A percentile compares a stretch with the other conserved stretches of the same genome.
Conservation (phyloP, 92 coral and sea anemone genomes). For the Porites rus region DNA sequence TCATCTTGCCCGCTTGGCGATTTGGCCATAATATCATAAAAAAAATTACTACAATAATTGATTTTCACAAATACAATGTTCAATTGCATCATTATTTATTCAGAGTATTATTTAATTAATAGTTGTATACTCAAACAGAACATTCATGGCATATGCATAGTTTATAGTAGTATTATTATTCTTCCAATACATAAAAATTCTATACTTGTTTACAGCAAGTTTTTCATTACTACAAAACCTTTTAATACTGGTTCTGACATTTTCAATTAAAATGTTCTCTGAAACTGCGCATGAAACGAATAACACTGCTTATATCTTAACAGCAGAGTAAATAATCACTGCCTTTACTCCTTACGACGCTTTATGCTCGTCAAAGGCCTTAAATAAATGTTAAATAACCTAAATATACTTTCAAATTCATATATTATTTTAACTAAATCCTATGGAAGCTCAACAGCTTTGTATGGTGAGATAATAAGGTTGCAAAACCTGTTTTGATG, state of each 20-base stretch:
- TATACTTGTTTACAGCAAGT: background rate
- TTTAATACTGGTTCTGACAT: background rate
- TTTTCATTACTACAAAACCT: background rate
- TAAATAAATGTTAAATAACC: slow-evolving; percentile 53
- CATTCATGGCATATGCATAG: background rate
- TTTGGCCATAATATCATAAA: no score
- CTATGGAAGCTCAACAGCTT: slow-evolving; percentile 11
- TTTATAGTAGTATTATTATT: no score
- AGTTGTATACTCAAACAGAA: slow-evolving; percentile 15
- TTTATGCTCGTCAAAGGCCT: slow-evolving; percentile 40
- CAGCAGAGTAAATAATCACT: slow-evolving; percentile 54
- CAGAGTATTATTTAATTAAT: background rate
- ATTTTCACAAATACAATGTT: background rate
- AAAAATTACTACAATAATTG: background rate
- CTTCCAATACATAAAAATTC: background rate
- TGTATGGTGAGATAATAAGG: background rate
- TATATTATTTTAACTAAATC: slow-evolving; percentile 45
- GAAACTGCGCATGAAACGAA: slow-evolving; percentile 19
- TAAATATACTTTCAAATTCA: slow-evolving; percentile 48
- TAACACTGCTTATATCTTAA: slow-evolving; percentile 30
- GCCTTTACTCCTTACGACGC: slow-evolving; percentile 42
- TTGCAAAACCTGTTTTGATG: slow-evolving; percentile 18
- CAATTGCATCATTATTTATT: background rate
- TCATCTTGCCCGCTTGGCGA: no score
- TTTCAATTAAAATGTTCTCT: background rate